Evolutionary conservation across 2,888 invertebrate species (phyloP).

Genomic region (Mimachlamys varia): DNA sequence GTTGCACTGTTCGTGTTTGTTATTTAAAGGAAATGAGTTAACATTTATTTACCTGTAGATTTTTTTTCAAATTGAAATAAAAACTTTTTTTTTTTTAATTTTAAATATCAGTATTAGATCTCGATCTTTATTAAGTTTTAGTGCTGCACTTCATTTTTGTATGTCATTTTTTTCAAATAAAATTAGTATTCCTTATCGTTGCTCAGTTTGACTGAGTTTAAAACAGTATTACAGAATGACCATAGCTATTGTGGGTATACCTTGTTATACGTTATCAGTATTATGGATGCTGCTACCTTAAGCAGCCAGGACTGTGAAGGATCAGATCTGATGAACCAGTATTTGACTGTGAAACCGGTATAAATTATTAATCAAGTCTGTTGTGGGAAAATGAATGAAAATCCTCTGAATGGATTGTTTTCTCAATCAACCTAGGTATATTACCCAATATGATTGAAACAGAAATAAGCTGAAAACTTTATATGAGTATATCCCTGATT

Average conservation of each 20-base stretch:
- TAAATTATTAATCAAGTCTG: background rate
- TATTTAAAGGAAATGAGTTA: no score
- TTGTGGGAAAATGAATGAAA: background rate
- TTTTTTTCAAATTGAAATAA: no score
- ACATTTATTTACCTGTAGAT: no score
- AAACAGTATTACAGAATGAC: background rate
- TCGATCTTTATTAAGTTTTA: background rate
- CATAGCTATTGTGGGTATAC: background rate
- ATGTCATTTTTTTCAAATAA: background rate
- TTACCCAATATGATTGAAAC: background rate
- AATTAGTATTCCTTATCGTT: background rate
- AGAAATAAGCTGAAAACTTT: background rate
- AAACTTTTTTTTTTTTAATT: no score
- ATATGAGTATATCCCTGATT: background rate
- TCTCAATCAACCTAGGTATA: background rate
- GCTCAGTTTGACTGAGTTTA: background rate
- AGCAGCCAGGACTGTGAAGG: slow-evolving; percentile 5
- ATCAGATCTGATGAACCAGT: background rate
- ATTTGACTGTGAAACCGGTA: background rate
- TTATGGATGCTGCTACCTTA: background rate
- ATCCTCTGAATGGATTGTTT: background rate
- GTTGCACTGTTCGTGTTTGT: no score
- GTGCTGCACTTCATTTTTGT: background rate
- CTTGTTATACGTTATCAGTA: slow-evolving; percentile 25
- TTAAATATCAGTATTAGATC: background rate